Percentiles rank a stretch among this genome's conserved stretches.
Evolutionary conservation across 2,888 invertebrate species (phyloP).

Genomic region (Oithona nana): DNA sequence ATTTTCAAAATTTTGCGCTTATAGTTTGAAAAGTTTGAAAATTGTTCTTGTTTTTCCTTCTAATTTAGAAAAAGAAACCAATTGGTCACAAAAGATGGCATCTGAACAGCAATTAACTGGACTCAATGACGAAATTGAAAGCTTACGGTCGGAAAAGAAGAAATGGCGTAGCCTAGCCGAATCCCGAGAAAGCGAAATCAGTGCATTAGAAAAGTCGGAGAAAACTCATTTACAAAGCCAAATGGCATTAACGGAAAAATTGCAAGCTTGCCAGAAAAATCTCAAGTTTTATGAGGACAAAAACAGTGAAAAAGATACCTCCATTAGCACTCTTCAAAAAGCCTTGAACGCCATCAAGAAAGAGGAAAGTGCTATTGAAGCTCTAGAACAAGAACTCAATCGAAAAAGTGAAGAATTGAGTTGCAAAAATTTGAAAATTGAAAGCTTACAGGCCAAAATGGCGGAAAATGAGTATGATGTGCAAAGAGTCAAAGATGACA

Average conservation of each 20-base stretch:
- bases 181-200: not conserved
- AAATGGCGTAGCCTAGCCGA: not conserved
- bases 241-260: too few species aligned
- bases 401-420: not conserved
- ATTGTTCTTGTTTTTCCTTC: not conserved
- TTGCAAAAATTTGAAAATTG: not conserved
- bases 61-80: not conserved
- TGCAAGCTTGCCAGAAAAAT: too few species aligned
- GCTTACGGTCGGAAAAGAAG: not conserved
- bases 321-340: too few species aligned
- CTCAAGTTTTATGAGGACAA: not conserved
- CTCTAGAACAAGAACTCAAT: slow-evolving; percentile 1
- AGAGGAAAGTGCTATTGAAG: not conserved
- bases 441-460: not conserved
- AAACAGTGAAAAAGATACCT: too few species aligned
- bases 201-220: too few species aligned
- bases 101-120: not conserved
- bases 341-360: not conserved
- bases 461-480: slow-evolving; percentile 5
- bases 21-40: too few species aligned
- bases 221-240: too few species aligned
- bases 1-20: too few species aligned
- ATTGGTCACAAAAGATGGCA: not conserved
- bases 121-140: slow-evolving; percentile 12
- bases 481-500: not conserved